phyloP scores from a whole-genome alignment of 2,113 vertebrate species.

The Oreochromis spilurus region DNA sequence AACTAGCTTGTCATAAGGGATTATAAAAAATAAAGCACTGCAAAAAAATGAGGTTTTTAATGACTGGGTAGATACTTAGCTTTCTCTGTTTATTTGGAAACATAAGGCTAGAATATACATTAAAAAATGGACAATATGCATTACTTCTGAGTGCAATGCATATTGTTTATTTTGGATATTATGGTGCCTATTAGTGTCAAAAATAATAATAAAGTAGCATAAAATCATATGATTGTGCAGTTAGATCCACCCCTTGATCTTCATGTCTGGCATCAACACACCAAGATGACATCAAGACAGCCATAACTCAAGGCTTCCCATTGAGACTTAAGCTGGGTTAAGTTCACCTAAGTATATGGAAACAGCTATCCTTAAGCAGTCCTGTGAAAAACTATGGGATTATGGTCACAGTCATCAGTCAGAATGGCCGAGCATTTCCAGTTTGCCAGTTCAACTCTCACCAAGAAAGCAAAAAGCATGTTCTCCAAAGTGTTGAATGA shows the following conservation, averaged over 20 bases:
- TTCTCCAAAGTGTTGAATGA: fast-evolving
- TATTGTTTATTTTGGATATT: neutral
- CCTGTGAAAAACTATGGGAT: neutral
- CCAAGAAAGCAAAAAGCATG: neutral
- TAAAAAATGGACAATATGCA: neutral
- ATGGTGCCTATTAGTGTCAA: neutral
- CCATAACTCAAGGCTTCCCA: neutral
- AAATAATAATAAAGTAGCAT: neutral
- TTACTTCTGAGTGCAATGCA: neutral
- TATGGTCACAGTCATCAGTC: neutral
- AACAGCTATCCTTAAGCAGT: neutral
- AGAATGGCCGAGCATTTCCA: neutral
- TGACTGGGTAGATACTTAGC: neutral
- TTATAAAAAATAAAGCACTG: neutral
- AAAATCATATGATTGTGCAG: neutral
- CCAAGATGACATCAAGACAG: neutral
- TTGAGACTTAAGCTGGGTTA: neutral
- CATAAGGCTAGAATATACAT: neutral
- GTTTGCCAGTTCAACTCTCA: neutral
- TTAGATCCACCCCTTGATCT: neutral
- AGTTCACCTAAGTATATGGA: neutral
- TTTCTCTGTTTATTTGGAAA: neutral
- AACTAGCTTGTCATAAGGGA: neutral
- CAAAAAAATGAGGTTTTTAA: neutral
- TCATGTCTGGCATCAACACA: neutral